phyloP scores from a whole-genome alignment of 1,140 invertebrate genomes.

The Papilio glaucus region DNA sequence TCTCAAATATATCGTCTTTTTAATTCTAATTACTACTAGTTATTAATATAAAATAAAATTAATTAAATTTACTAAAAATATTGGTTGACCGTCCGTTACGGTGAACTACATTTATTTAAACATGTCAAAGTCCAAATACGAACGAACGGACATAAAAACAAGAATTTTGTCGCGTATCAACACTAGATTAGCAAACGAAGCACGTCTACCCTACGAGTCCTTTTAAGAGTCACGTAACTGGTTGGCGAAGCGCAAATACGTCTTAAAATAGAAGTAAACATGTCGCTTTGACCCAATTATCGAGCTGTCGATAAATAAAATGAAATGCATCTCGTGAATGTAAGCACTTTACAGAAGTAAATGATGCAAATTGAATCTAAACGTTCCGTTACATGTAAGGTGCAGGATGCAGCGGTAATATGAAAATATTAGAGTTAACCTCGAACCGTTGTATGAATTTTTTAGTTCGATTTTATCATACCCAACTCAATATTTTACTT shows the following conservation, averaged over 20 bases:
- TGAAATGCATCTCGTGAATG: constrained; percentile 14
- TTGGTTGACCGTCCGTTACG: background rate
- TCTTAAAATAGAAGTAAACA: constrained; percentile 16
- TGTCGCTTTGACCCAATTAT: constrained; percentile 20
- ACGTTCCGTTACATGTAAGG: background rate
- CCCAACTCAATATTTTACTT: no score
- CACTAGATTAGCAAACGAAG: background rate
- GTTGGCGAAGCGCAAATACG: constrained; percentile 8
- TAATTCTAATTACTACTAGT: no score
- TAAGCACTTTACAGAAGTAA: background rate
- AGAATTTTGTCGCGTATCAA: background rate
- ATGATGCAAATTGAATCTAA: constrained; percentile 11
- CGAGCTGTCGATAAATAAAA: constrained; percentile 1
- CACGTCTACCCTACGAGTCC: constrained; percentile 11
- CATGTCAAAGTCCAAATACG: constrained; percentile 7
- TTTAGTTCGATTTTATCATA: no score
- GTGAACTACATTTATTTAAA: constrained; percentile 7
- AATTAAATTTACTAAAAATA: background rate
- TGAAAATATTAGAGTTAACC: background rate
- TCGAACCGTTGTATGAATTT: background rate
- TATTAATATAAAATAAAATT: no score
- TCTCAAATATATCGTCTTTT: no score
- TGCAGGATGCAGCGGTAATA: background rate
- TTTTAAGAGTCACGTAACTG: background rate
- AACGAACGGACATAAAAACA: background rate